Evolutionary conservation across 2,888 invertebrate species (phyloP).

Genomic region (Hypomecis punctinalis): DNA sequence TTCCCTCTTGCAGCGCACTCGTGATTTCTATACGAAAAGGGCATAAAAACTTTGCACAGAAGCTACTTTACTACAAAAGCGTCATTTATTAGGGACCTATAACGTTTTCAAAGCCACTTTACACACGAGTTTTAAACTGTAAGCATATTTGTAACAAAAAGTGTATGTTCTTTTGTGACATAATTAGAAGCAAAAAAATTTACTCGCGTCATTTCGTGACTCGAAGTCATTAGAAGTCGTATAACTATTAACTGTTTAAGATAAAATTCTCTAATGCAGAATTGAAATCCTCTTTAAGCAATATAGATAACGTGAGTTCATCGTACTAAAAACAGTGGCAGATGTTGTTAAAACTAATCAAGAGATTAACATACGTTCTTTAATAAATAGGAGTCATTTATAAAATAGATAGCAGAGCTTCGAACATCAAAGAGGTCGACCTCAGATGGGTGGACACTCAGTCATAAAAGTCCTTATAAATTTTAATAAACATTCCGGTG

Average conservation of each 20-base stretch:
- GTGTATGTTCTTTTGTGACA: too few relatives aligned
- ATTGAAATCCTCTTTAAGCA: neutral
- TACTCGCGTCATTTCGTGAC: too few relatives aligned
- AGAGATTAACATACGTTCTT: slow-evolving; percentile 10
- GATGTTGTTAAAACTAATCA: slow-evolving; percentile 14
- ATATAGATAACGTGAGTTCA: slow-evolving; percentile 10
- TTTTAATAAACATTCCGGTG: slow-evolving; percentile 38
- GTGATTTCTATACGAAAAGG: slow-evolving; percentile 22
- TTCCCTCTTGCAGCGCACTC: slow-evolving; percentile 32
- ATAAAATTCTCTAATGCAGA: slow-evolving; percentile 8
- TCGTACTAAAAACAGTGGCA: slow-evolving; percentile 13
- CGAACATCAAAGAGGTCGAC: slow-evolving; percentile 33
- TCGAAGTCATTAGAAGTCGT: too few relatives aligned
- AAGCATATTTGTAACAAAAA: too few relatives aligned
- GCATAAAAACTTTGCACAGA: slow-evolving; percentile 11
- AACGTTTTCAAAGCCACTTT: too few relatives aligned
- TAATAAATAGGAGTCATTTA: slow-evolving; percentile 24
- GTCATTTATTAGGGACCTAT: neutral
- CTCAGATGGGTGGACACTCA: slow-evolving; percentile 24
- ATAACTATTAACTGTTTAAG: neutral
- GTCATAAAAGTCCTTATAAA: slow-evolving; percentile 41
- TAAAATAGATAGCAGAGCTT: slow-evolving; percentile 23
- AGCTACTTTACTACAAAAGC: neutral
- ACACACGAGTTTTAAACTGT: too few relatives aligned
- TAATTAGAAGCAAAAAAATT: too few relatives aligned